A percentile compares a stretch with the other conserved stretches of the same genome.
Evolutionary conservation across 2,888 invertebrate species (phyloP).

Genomic region (Entomobrya multifasciata): DNA sequence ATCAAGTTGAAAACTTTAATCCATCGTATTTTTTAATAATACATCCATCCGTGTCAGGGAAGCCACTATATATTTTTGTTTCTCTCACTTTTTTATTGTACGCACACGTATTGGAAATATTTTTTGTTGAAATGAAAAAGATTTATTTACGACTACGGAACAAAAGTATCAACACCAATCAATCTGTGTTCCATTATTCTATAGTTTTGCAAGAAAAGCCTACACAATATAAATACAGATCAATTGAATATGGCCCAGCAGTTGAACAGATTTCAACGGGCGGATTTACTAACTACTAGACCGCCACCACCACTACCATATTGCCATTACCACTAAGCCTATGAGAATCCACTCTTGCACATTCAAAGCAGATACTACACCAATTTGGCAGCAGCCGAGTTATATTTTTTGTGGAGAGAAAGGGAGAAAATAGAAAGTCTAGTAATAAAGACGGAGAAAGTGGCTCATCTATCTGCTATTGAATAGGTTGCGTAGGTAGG

Average conservation of each 20-base stretch:
- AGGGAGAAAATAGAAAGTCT: no score
- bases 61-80: no score
- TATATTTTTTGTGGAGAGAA: neutral
- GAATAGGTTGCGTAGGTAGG: neutral
- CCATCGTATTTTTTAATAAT: neutral
- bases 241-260: constrained; percentile 45
- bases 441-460: constrained; percentile 31
- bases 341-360: constrained; percentile 24
- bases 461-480: constrained; percentile 22
- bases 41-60: no score
- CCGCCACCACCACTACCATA: no score
- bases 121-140: no score
- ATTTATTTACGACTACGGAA: no score
- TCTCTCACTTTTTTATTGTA: no score
- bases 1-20: neutral
- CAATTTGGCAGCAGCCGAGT: neutral
- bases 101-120: no score
- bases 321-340: neutral
- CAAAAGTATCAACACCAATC: no score
- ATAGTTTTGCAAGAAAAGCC: neutral
- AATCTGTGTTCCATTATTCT: no score
- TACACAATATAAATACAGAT: constrained; percentile 8
- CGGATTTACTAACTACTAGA: neutral
- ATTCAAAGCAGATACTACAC: neutral
- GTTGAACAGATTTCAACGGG: constrained; percentile 48